phyloP scores from a whole-genome alignment of 35 echinoderm and acorn worm genomes.

The Apostichopus japonicus region DNA sequence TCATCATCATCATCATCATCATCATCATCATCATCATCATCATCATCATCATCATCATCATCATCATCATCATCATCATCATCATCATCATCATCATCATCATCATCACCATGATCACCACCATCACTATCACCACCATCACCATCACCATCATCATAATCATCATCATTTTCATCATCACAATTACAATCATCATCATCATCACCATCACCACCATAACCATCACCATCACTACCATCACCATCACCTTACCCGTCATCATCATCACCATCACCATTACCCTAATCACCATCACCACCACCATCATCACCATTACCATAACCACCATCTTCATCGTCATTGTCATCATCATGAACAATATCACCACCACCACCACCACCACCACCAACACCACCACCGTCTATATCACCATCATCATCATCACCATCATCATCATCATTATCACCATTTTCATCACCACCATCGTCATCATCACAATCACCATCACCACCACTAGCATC shows the following conservation, averaged over 20 bases:
- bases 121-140: conserved; percentile 33
- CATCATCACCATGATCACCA: conserved; percentile 38
- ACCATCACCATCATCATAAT: too few relatives aligned
- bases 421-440: too few relatives aligned
- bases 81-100: conserved; percentile 49
- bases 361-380: conserved; percentile 37
- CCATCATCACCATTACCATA: conserved; percentile 39
- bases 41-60: conserved; percentile 51
- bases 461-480: too few relatives aligned
- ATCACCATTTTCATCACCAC: too few relatives aligned
- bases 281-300: too few relatives aligned
- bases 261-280: conserved; percentile 19
- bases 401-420: conserved; percentile 21
- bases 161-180: too few relatives aligned
- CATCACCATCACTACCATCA: conserved; percentile 12
- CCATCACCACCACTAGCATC: too few relatives aligned
- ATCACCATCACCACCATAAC: too few relatives aligned
- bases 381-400: too few relatives aligned
- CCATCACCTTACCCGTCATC: conserved; percentile 20
- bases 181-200: too few relatives aligned
- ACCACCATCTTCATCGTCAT: too few relatives aligned
- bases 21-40: conserved; percentile 53
- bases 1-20: conserved; percentile 55
- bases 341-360: conserved; percentile 37
- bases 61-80: conserved; percentile 47